Conservation (phyloP, 2,797 vertebrate species). For the Setipinna tenuifilis region DNA sequence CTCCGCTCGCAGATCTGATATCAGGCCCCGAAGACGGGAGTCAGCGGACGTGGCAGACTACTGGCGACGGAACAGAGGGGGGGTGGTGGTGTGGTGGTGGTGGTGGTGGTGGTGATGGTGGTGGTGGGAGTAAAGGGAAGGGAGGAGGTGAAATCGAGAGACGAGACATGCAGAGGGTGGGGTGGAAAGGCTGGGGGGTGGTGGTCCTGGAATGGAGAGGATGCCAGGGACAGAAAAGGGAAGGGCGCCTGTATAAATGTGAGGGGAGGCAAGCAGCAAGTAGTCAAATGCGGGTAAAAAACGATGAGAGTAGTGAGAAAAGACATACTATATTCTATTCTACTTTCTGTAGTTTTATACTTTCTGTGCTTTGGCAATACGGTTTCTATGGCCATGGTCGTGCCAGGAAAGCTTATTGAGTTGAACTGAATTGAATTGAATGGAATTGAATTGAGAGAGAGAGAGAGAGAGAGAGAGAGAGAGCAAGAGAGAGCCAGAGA, state of each 20-base stretch:
- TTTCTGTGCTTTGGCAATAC: no score
- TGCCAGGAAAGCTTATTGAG: no score
- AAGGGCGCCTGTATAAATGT: neutral
- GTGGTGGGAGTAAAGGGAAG: neutral
- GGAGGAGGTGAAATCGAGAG: constrained; percentile 10
- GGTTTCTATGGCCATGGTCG: no score
- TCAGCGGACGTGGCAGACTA: constrained; percentile 44
- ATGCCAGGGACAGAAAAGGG: constrained; percentile 18
- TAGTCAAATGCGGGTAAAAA: neutral
- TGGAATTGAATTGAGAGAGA: no score
- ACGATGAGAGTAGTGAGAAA: neutral
- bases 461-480: no score
- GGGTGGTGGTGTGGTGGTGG: constrained; percentile 39
- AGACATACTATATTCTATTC: no score
- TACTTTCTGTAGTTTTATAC: no score
- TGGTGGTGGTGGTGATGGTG: constrained; percentile 32
- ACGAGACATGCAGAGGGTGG: neutral
- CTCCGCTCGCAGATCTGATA: constrained; percentile 42
- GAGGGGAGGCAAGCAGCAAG: constrained; percentile 9
- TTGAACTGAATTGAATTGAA: no score
- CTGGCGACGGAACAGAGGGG: constrained; percentile 32
- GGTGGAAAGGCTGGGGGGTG: neutral
- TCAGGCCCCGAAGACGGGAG: constrained; percentile 46
- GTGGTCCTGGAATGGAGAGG: constrained; percentile 3
- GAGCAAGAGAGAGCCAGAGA: no score